Percentiles rank a stretch among this genome's conserved stretches.
These are phyloP conservation scores for Microcebus ravelobensis DNA, from an alignment of 2,113 vertebrate species.

Conservation along the genomic window DNA sequence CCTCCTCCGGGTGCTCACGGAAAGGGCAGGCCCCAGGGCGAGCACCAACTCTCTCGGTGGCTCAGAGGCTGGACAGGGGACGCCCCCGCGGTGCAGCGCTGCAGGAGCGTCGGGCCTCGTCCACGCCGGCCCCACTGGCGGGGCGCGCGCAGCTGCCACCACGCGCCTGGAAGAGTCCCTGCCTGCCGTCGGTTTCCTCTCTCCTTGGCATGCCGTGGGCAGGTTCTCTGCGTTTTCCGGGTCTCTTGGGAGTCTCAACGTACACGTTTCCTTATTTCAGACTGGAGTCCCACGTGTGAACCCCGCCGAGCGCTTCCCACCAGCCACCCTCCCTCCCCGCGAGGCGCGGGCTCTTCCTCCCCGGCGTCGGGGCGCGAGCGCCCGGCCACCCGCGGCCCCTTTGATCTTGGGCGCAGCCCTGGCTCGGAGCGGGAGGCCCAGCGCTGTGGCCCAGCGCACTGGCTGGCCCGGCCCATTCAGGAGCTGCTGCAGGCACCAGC, in stretches of 20 bases:
- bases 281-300: neutral
- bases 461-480: accelerated
- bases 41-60: accelerated
- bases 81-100: neutral
- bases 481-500: accelerated
- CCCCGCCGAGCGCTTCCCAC: neutral
- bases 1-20: accelerated
- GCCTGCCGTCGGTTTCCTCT: neutral
- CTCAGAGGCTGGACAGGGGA: neutral
- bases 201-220: slow-evolving; percentile 12
- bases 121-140: neutral
- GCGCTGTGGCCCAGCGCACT: no score
- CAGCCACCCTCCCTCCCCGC: neutral
- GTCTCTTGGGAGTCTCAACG: neutral
- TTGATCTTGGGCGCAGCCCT: accelerated
- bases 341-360: no score
- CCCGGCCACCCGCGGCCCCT: neutral
- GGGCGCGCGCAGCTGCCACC: neutral
- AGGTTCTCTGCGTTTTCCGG: neutral
- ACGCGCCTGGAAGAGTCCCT: neutral
- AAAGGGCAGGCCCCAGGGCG: neutral
- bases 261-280: neutral
- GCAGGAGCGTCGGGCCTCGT: accelerated
- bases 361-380: neutral
- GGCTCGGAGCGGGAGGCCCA: accelerated